These are phyloP conservation scores for Syngnathus scovelli DNA, from an alignment of 2,113 vertebrate genomes.

Conservation along the genomic window DNA sequence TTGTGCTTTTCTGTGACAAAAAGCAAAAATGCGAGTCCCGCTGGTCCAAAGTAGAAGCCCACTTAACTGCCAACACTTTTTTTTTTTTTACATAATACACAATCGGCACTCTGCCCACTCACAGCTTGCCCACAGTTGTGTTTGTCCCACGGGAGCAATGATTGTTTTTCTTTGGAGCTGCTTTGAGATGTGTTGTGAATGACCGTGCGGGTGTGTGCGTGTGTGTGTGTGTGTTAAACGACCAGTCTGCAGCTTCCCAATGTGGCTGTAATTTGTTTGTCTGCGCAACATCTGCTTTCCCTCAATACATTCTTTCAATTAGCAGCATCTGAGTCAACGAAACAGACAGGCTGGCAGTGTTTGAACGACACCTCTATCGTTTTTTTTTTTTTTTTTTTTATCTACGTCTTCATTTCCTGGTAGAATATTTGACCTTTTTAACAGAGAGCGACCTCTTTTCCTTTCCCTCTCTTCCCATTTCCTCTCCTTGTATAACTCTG, in stretches of 20 bases:
- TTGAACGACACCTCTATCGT: conserved; percentile 15
- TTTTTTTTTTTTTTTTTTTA: not conserved
- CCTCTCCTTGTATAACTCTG: conserved; percentile 31
- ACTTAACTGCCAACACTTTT: conserved; percentile 21
- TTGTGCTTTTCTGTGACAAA: conserved; percentile 8
- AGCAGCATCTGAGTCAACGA: conserved; percentile 55
- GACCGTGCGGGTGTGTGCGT: conserved; percentile 14
- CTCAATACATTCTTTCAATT: conserved; percentile 75
- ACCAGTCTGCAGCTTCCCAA: conserved; percentile 63
- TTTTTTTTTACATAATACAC: conserved; percentile 39
- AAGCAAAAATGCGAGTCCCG: conserved; percentile 32
- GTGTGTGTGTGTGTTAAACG: conserved; percentile 36
- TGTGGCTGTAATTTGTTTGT: conserved; percentile 75
- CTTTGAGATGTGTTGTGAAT: conserved; percentile 38
- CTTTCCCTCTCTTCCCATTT: conserved; percentile 19
- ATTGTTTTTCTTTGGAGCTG: conserved; percentile 53
- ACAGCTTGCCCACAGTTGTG: conserved; percentile 30
- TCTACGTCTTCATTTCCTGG: conserved; percentile 17
- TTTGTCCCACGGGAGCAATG: conserved; percentile 46
- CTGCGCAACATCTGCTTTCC: conserved; percentile 75
- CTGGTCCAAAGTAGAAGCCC: conserved; percentile 48
- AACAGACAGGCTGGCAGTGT: conserved; percentile 8
- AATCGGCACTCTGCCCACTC: conserved; percentile 6
- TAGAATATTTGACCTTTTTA: conserved; percentile 9
- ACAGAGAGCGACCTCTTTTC: conserved; percentile 5